Evolutionary conservation across 2,113 vertebrate genomes (phyloP), one percentile per base, ranked within the genome.

Genomic region (Calyptomena viridis): DNA sequence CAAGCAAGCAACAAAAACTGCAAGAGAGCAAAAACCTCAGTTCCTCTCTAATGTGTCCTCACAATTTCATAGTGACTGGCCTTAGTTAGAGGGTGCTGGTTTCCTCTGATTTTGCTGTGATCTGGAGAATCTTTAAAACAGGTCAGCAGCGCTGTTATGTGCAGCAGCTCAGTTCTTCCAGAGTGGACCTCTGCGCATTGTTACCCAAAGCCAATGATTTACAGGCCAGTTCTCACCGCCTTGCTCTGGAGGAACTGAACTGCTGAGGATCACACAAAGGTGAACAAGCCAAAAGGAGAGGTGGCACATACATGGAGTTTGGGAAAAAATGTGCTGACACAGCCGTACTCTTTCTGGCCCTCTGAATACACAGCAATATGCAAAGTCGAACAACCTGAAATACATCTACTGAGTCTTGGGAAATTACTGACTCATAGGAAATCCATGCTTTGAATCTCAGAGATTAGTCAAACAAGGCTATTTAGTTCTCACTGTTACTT

Each of bases 11-110:
- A 93, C 40, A 77, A 90, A 90, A 75, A 39, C 19, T 71, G 83
- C 76, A 90, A 77, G 86, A 81, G 92, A 88, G 86, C 63, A 90
- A 95, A n/a, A 90, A 83, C 28, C 42, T 59, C 46, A 39, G 13
- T 31, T 85, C n/a, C 24, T 47, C 46, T 66, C 68, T 81, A 58
- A 66, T 0, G 0, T 58, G 39, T 66, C 63, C 47, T 73, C 75
- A 63, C 39, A 85, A 31, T 49, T 67, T n/a, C 30, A 10, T 15
- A 67, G 68, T 35, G 68, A 67, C 18, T 72, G 20, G n/a, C 25
- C 35, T 88, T 72, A 31, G 39, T 7, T 37, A 42, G 55, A 90
- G 63, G 60, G 58, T 83, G 47, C 82, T 73, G 62, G 30, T 84
- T 92, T 67, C 55, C 22, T 81, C 39, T 60, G 76, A 19, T 77